Evolutionary conservation across 2,888 invertebrate species (phyloP).

Genomic region (Julus scanicus): DNA sequence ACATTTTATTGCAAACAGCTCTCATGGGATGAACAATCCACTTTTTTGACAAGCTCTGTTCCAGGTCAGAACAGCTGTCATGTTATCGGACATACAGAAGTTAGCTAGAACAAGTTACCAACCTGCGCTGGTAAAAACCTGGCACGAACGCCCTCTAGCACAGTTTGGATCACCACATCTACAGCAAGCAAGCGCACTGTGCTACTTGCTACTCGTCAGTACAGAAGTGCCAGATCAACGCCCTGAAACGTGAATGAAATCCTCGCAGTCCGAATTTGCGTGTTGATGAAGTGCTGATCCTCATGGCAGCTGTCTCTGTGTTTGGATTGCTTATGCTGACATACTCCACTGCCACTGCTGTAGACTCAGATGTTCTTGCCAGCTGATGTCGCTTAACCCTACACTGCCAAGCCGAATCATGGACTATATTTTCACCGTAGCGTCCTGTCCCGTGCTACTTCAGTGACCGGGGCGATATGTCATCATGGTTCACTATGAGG

Average conservation of each 20-base stretch:
- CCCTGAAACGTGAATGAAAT: not conserved
- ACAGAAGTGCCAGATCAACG: not conserved
- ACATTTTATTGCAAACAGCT: too few relatives aligned
- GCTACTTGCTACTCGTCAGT: not conserved
- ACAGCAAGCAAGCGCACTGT: not conserved
- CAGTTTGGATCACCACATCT: not conserved
- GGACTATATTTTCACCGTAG: not conserved
- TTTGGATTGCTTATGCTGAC: not conserved
- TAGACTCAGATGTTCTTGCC: not conserved
- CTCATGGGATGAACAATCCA: too few relatives aligned
- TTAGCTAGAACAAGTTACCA: too few relatives aligned
- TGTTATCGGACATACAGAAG: too few relatives aligned
- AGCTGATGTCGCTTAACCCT: not conserved
- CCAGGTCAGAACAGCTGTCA: too few relatives aligned
- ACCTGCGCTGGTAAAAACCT: not conserved
- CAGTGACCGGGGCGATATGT: not conserved
- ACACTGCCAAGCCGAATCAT: not conserved
- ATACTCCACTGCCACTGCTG: not conserved
- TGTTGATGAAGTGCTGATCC: not conserved
- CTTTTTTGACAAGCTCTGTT: too few relatives aligned
- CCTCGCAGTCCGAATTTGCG: not conserved
- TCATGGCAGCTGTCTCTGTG: not conserved
- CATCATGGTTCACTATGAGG: conserved; percentile 51
- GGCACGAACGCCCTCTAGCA: not conserved
- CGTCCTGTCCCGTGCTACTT: not conserved